A percentile compares a stretch with the other conserved stretches of the same genome.
Evolutionary conservation across 2,888 invertebrate species (phyloP).

Genomic region (Netelia melanura): DNA sequence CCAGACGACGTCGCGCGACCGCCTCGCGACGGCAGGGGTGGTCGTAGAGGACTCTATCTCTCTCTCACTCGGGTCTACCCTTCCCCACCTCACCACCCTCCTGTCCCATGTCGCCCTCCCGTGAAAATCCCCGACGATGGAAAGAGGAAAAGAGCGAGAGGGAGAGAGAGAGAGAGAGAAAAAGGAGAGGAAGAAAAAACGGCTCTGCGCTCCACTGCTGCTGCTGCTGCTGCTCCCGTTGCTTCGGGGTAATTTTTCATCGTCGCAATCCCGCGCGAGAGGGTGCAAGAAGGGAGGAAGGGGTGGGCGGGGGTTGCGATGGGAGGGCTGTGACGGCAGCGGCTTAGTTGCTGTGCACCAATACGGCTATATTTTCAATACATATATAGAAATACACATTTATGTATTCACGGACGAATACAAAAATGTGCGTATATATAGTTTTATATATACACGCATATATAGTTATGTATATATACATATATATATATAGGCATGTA

Average conservation of each 20-base stretch:
- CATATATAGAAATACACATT: neutral
- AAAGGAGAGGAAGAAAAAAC: conserved; percentile 74
- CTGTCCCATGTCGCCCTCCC: conserved; percentile 60
- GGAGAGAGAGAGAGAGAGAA: conserved; percentile 23
- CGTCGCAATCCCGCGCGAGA: conserved; percentile 82
- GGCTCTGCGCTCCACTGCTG: conserved; percentile 68
- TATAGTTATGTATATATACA: neutral
- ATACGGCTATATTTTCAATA: conserved; percentile 2
- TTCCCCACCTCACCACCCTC: conserved; percentile 31
- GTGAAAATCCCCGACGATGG: conserved; percentile 61
- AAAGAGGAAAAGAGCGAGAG: conserved; percentile 29
- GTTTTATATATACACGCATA: neutral
- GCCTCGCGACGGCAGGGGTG: conserved; percentile 37
- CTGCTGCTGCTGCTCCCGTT: conserved; percentile 69
- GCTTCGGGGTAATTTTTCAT: conserved; percentile 84
- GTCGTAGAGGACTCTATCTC: conserved; percentile 41
- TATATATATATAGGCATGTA: neutral
- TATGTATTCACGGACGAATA: neutral
- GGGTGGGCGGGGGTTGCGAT: conserved; percentile 68
- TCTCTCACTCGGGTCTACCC: conserved; percentile 28
- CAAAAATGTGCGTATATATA: neutral
- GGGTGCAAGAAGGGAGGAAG: conserved; percentile 77
- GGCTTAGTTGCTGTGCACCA: conserved; percentile 76
- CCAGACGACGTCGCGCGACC: conserved; percentile 79
- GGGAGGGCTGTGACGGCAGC: conserved; percentile 79